These are phyloP conservation scores for Brachionus sp. DNA, from an alignment of 1,140 invertebrate genomes.

Conservation along the genomic window DNA sequence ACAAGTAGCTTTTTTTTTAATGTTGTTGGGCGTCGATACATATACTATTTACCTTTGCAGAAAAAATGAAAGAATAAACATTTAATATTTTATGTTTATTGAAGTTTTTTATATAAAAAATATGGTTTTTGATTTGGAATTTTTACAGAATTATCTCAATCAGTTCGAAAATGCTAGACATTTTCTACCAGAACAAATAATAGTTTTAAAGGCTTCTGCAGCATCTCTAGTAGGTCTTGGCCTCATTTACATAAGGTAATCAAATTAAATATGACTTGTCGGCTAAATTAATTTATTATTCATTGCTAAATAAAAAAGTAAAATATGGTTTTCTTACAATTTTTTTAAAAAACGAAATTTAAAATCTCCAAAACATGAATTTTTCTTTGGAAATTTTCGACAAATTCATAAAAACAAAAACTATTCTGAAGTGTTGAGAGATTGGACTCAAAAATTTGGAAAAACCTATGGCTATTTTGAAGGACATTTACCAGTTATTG, in stretches of 20 bases:
- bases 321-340: conserved; percentile 26
- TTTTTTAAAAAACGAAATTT: conserved; percentile 5
- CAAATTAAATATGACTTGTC: neutral
- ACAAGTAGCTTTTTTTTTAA: too few species aligned
- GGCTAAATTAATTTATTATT: neutral
- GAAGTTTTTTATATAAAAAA: neutral
- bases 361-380: conserved; percentile 4
- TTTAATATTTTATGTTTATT: conserved; percentile 5
- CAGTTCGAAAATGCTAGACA: neutral
- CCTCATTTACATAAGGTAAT: neutral
- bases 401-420: conserved; percentile 10
- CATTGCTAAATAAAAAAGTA: neutral
- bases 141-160: neutral
- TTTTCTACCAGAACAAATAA: neutral
- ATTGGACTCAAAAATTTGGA: conserved; percentile 58
- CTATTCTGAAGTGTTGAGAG: conserved; percentile 5
- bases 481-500: conserved; percentile 56
- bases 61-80: neutral
- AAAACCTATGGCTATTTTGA: conserved; percentile 60
- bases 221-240: neutral
- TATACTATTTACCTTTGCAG: neutral
- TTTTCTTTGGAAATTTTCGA: conserved; percentile 28
- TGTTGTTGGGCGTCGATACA: too few species aligned
- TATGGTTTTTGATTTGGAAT: neutral
- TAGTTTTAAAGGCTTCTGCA: neutral